Percentiles rank a stretch among this genome's conserved stretches.
These are phyloP conservation scores for Holocentrus rufus DNA, from an alignment of 2,797 vertebrate species.

Conservation along the genomic window DNA sequence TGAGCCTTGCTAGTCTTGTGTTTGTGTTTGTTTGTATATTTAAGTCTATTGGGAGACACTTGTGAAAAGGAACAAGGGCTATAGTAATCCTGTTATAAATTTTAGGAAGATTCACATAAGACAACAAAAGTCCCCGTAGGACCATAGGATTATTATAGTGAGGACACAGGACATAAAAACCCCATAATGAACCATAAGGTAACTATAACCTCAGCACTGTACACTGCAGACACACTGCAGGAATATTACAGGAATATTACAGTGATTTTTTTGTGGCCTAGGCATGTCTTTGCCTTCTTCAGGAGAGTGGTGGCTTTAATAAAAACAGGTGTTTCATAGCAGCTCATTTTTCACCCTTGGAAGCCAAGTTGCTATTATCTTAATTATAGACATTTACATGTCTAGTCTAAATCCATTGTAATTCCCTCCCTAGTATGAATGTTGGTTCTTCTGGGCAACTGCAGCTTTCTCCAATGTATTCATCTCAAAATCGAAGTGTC, in stretches of 20 bases:
- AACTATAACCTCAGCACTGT: neutral
- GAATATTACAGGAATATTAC: neutral
- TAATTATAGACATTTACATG: conserved; percentile 77
- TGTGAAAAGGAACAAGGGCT: neutral
- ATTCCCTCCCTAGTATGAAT: conserved; percentile 28
- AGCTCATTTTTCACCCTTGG: conserved; percentile 42
- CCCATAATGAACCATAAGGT: neutral
- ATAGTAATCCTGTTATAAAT: conserved; percentile 1
- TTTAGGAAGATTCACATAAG: neutral
- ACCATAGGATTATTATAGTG: neutral
- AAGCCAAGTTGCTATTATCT: conserved; percentile 66
- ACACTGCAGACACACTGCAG: neutral
- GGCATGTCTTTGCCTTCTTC: conserved; percentile 13
- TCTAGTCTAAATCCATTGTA: conserved; percentile 66
- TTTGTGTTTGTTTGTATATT: conserved; percentile 64
- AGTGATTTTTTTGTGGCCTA: neutral
- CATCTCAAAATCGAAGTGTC: conserved; percentile 64
- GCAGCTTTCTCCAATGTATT: conserved; percentile 51
- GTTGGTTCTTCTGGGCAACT: conserved; percentile 31
- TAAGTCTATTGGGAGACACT: conserved; percentile 31
- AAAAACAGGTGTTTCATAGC: conserved; percentile 68
- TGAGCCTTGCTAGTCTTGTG: conserved; percentile 43
- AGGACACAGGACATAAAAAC: neutral
- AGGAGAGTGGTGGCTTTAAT: conserved; percentile 53
- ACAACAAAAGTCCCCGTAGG: neutral